These are phyloP conservation scores for Acyrthosiphon pisum DNA, from an alignment of 1,140 invertebrate species.

Conservation along the genomic window DNA sequence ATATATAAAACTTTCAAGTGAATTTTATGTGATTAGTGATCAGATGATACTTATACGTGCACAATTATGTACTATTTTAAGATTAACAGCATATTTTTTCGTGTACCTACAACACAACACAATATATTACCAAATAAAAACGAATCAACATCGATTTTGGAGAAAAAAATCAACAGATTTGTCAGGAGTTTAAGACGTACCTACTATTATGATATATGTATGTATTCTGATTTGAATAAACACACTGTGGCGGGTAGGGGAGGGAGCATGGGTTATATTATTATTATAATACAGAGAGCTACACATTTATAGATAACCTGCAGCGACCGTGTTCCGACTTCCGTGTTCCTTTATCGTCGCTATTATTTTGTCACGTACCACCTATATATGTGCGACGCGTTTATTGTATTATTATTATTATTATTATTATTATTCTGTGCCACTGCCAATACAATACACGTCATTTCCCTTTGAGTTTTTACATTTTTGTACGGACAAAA, in stretches of 20 bases:
- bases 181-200: background rate
- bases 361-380: background rate
- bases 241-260: background rate
- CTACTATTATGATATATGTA: background rate
- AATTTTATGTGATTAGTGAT: no score
- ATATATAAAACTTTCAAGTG: no score
- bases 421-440: background rate
- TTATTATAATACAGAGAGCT: background rate
- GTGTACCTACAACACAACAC: background rate
- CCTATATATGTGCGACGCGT: background rate
- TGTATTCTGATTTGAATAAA: background rate
- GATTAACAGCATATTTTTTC: background rate
- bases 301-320: background rate
- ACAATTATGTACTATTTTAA: background rate
- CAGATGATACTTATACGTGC: no score
- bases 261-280: background rate
- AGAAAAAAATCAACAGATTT: background rate
- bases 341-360: background rate
- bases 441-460: background rate
- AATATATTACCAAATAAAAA: no score
- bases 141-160: background rate
- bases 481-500: background rate
- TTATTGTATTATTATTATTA: conserved; percentile 1
- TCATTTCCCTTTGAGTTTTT: background rate
- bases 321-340: background rate